Base-by-base conservation (phyloP, 2,888 invertebrate species). In the Euzophera pinguis region DNA sequence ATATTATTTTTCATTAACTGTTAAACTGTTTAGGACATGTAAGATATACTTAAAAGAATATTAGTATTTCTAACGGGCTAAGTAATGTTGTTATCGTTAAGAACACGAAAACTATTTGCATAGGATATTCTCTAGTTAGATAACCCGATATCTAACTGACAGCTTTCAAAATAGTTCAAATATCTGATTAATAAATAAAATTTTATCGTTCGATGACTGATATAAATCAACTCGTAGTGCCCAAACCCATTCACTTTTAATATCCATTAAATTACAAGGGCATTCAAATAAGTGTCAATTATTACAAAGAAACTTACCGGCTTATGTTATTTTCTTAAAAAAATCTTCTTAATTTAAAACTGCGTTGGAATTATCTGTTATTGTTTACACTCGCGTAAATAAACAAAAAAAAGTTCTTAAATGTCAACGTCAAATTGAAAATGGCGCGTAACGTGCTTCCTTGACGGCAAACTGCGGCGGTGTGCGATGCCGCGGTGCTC, bases 361-460 rank as follows among this genome's bases (percentile, higher is more conserved):
- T 32, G 7, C 7, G 6, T 29, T 16, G 39, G 12, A 29, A 13
- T 39, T 50, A 3, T 50, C 9, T 50, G 35, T 54, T 48, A 43
- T 29, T 38, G 34, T 27, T 32, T 58, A 35, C 81, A 81, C 78
- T 68, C 74, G 75, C 81, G 77, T 57, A 57, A 60, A 47, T 57
- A 58, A 59, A 52, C 50, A 51, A 48, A 57, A 51, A 51, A 48
- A 57, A 51, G 59, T 47, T 66, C 67, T 62, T 62, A 69, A 62
- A 54, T 71, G 70, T 72, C 69, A 71, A 39, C 49, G 49, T 50
- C 39, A 41, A 50, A 39, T n/a, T 13, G 0, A 56, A 14, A 56
- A 13, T 58, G 60, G 64, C 72, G 75, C 69, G 67, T 67, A 59
- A 61, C 81, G 83, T 80, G 65, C 53, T 67, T 58, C 54, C 59